Base-by-base conservation (phyloP, 2,797 vertebrate genomes). In the Nothura maculosa region DNA sequence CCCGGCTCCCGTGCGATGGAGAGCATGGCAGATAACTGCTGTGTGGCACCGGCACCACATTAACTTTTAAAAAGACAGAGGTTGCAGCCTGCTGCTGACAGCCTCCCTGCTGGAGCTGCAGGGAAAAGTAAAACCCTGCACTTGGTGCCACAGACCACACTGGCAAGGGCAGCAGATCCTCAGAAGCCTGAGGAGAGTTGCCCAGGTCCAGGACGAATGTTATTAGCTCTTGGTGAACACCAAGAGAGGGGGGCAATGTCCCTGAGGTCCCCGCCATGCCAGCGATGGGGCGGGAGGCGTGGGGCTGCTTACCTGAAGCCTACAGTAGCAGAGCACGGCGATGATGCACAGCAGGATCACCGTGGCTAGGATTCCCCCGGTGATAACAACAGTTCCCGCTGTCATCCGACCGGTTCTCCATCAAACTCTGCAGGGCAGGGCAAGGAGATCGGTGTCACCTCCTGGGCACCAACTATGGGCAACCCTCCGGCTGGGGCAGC, bases 341-440 rank as follows among this genome's bases (percentile, higher is more conserved):
- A 99, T 99, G 98, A 99, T 99, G 98, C 98, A 99, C 97, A 99
- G 98, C 85, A 99, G 99, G 98, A 99, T 99, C 97, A 99, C 99
- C 18, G 99, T 99, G 22, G 99, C 99, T 97, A 99, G 99, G 98
- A 99, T 99, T 99, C 99, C 99, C 97, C 99, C 99, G 57, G 99
- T 99, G 98, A 99, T 99, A 97, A 99, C 99, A 98, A 99, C 99
- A 96, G 99, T 99, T 99, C 99, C 99, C 96, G 99, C 99, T 99
- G 99, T 99, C 99, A 99, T 99, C 98, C 99, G 99, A 98, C 98
- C 99, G 96, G 96, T 96, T 98, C 99, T 99, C 99, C 99, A 99
- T 99, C 98, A 99, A 99, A 98, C 98, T 98, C 98, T 99, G 96
- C 50, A 92, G 89, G 88, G 90, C 66, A 96, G 45, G 17, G 27